Conservation (phyloP, 2,113 vertebrate genomes). For the Anhinga anhinga region DNA sequence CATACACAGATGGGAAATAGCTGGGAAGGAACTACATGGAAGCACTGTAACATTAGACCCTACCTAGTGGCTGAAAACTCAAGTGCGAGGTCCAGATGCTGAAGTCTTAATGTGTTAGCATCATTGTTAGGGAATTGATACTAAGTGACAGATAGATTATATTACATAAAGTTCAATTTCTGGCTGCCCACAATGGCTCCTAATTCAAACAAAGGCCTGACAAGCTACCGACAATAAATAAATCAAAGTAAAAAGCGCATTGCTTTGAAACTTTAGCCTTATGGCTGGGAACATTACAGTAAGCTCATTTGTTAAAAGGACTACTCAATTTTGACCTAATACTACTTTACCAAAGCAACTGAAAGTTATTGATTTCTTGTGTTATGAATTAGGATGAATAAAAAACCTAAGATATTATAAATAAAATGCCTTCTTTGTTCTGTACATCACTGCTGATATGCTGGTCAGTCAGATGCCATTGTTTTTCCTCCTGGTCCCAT, state of each 20-base stretch:
- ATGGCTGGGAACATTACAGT: not conserved
- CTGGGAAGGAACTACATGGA: conserved; percentile 54
- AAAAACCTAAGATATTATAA: not conserved
- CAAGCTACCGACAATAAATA: conserved; percentile 49
- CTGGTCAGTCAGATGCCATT: not conserved
- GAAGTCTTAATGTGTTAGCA: conserved; percentile 43
- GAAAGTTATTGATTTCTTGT: conserved; percentile 44
- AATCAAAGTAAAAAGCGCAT: conserved; percentile 17
- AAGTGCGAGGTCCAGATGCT: conserved; percentile 62
- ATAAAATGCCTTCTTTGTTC: conserved; percentile 30
- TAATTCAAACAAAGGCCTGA: conserved; percentile 39
- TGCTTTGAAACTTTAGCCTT: conserved; percentile 46
- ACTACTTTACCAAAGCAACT: not conserved
- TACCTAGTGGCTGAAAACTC: conserved; percentile 33
- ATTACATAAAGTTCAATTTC: conserved; percentile 34
- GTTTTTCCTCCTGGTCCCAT: not conserved
- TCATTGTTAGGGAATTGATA: conserved; percentile 30
- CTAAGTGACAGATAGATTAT: conserved; percentile 57
- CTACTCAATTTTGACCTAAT: not conserved
- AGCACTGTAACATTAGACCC: conserved; percentile 37
- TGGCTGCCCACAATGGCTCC: conserved; percentile 14
- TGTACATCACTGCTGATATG: not conserved
- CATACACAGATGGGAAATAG: conserved; percentile 73
- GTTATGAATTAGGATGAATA: conserved; percentile 11
- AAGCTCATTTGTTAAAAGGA: not conserved